Base-by-base conservation (phyloP, 2,113 vertebrate genomes). In the Orientallactaga bullata region DNA sequence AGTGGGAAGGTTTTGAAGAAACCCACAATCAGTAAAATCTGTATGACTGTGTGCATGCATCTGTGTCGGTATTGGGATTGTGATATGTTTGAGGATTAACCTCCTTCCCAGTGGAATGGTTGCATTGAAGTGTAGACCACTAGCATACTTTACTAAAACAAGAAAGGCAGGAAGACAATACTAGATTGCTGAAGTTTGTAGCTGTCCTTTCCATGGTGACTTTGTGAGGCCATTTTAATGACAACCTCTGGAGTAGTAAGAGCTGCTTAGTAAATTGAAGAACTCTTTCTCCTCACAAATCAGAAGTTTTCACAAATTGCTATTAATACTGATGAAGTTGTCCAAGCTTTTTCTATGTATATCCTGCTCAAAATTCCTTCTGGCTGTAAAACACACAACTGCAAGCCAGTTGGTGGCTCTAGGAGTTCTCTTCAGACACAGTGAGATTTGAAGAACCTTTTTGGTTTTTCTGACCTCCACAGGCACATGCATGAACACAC, bases 21-120 rank as follows among this genome's bases (percentile, higher is more conserved):
- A 78, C 78, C 77, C 98, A 92, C 95, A 93, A 95, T 95, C 92
- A 88, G 93, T 90, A 61, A 13, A 73, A 78, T 94, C 32, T 84
- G 7, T 32, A 7, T 95, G 73, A 87, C 42, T 2, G 1, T 89
- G 28, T 63, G 42, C 47, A 32, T 47, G 17, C 47, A 26, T 32
- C 66, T 90, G 47, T 81, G 6, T 85, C 66, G 51, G 4, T 61
- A 42, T 91, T 83, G 89, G 65, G 83, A 84, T 89, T 80, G 47
- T 73, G 77, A 18, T 55, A 3, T n/a, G 84, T 92, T 88, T 85
- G 23, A 85, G 39, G 39, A 92, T 90, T 91, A 95, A 95, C 93
- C 58, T 11, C 51, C 68, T 90, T 86, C 72, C 39, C 66, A 85
- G 32, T 80, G 73, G 85, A 71, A 91, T 17, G 82, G 30, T 55